Evolutionary conservation across 2,113 vertebrate genomes (phyloP).

Genomic region (Ophthalmolycus amberensis): DNA sequence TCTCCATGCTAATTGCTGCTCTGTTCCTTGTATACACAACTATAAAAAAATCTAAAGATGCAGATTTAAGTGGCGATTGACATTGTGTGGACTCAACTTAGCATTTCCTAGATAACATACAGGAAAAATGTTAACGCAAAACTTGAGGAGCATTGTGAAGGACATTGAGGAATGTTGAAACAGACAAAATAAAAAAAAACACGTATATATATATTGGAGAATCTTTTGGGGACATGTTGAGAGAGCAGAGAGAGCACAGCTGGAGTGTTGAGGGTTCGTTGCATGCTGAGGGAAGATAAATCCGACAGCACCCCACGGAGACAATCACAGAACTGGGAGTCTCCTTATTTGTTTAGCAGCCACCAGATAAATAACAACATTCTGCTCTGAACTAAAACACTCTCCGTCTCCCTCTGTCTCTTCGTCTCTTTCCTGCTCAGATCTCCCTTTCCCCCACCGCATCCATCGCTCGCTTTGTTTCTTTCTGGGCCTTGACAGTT

Average conservation of each 20-base stretch:
- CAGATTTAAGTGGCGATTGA: constrained; percentile 16
- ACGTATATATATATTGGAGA: constrained; percentile 30
- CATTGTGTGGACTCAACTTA: constrained; percentile 12
- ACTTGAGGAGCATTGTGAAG: constrained; percentile 38
- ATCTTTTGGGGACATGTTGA: constrained; percentile 52
- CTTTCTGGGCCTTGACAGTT: constrained; percentile 75
- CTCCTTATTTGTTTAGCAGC: constrained; percentile 81
- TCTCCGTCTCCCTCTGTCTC: constrained; percentile 71
- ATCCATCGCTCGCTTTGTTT: constrained; percentile 60
- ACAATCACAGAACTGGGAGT: constrained; percentile 75
- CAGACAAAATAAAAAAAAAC: constrained; percentile 16
- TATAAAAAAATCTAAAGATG: constrained; percentile 4
- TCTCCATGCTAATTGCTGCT: constrained; percentile 17
- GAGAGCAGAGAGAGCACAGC: constrained; percentile 54
- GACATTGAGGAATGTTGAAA: constrained; percentile 50
- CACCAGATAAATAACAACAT: constrained; percentile 80
- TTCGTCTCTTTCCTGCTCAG: constrained; percentile 62
- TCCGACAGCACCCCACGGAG: constrained; percentile 80
- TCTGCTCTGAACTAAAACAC: constrained; percentile 74
- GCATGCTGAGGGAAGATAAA: constrained; percentile 70
- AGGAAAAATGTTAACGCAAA: constrained; percentile 15
- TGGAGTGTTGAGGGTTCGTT: constrained; percentile 61
- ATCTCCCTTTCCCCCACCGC: constrained; percentile 63
- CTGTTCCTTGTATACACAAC: neutral
- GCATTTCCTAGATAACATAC: neutral